Base-by-base conservation (phyloP, 2,888 invertebrate species). In the Dione vanillae region DNA sequence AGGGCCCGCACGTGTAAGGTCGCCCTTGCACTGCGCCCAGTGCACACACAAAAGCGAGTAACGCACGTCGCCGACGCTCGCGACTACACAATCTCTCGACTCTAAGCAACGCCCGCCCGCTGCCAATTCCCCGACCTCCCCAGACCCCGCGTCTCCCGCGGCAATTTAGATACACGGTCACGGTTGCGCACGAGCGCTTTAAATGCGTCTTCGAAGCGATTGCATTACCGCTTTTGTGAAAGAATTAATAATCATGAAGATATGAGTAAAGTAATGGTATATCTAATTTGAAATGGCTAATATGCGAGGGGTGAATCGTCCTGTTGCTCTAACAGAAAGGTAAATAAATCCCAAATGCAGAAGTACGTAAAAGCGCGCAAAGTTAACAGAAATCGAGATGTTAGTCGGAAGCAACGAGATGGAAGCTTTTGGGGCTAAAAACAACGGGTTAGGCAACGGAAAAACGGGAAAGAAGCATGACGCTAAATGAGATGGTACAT, bases 41-140 rank as follows among this genome's bases (percentile, higher is more conserved):
- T 90, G 92, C 92, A 90, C 91, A 91, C 92, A 92, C 93, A 93
- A 93, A 93, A 93, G 92, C 93, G 92, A 91, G 92, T 92, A 93
- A 92, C 91, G 93, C 93, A 93, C 90, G 85, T 91, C 92, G 91
- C 92, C 90, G 87, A 88, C 91, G 89, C 91, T 80, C 72, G 74
- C 66, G 75, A 76, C 78, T 77, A 70, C 71, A 27, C 27, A 27
- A 27, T 27, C 11, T 12, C 27, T 12, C 10, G 3, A 8, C 76
- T 70, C 69, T 74, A 81, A 27, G 27, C 79, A 79, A 68, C 69
- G 81, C 82, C 85, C 87, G 82, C 87, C 85, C 85, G 83, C 85
- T 78, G 85, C 86, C 83, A 79, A 84, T 81, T 79, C 78, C 78
- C 65, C 74, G 73, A 43, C 20, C 56, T 52, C 52, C 65, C 47